A percentile compares a stretch with the other conserved stretches of the same genome.
Evolutionary conservation across 2,113 vertebrate species (phyloP).

Genomic region (Anguilla japonica): DNA sequence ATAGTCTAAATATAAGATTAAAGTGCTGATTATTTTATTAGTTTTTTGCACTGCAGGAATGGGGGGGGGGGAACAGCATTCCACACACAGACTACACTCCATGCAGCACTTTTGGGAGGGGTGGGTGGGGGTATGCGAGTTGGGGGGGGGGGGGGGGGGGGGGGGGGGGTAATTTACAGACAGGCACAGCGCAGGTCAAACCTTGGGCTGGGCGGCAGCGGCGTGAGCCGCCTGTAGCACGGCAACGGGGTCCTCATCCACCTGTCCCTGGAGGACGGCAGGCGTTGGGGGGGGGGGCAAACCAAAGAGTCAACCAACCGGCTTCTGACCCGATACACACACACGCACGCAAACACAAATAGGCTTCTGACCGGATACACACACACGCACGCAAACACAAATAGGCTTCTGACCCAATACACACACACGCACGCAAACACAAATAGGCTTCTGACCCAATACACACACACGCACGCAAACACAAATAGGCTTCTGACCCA

Average conservation of each 20-base stretch:
- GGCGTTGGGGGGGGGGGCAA: slow-evolving; percentile 38
- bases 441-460: no score
- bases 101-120: not conserved
- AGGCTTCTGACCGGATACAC: no score
- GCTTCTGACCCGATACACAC: not conserved
- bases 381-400: not conserved
- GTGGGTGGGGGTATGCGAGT: not conserved
- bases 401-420: not conserved
- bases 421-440: no score
- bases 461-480: not conserved
- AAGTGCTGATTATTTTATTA: no score
- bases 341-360: not conserved
- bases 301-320: not conserved
- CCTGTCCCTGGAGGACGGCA: slow-evolving; percentile 60
- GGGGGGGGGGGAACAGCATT: slow-evolving; percentile 22
- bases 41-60: not conserved
- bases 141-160: not conserved
- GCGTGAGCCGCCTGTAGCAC: slow-evolving; percentile 69
- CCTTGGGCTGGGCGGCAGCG: slow-evolving; percentile 68
- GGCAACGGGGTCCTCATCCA: slow-evolving; percentile 67
- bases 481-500: no score
- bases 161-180: slow-evolving; percentile 17
- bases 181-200: slow-evolving; percentile 51
- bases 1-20: no score
- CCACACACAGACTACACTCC: slow-evolving; percentile 11